phyloP scores from a whole-genome alignment of 2,113 vertebrate genomes.

The Pluvianellus socialis region DNA sequence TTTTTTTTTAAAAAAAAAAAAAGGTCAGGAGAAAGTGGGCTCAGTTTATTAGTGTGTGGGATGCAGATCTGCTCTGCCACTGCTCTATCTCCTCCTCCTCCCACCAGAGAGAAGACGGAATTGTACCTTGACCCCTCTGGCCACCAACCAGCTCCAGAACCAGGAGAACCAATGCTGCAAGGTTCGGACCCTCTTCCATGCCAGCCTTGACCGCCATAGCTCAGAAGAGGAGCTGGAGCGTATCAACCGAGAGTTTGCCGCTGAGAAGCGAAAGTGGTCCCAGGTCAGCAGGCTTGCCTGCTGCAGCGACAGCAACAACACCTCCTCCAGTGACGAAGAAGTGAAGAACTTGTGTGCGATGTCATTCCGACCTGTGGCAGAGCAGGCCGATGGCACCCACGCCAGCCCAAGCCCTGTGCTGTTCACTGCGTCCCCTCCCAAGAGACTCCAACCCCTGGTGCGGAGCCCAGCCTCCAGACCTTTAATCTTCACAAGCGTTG shows the following conservation, averaged over 20 bases:
- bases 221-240: conserved; percentile 90
- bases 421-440: conserved; percentile 89
- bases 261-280: conserved; percentile 84
- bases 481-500: conserved; percentile 74
- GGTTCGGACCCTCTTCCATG: conserved; percentile 82
- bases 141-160: conserved; percentile 88
- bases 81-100: neutral
- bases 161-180: conserved; percentile 83
- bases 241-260: conserved; percentile 78
- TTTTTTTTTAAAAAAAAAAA: neutral
- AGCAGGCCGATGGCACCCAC: conserved; percentile 48
- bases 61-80: neutral
- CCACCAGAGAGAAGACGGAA: conserved; percentile 83
- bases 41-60: neutral
- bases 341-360: conserved; percentile 84
- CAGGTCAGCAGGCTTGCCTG: conserved; percentile 72
- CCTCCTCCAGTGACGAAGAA: conserved; percentile 90
- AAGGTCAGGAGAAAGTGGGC: neutral
- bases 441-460: conserved; percentile 81
- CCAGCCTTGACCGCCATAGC: conserved; percentile 86
- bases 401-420: conserved; percentile 83
- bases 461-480: conserved; percentile 77
- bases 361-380: conserved; percentile 56
- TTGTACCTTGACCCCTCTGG: conserved; percentile 84
- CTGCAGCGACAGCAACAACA: conserved; percentile 75